A percentile compares a stretch with the other conserved stretches of the same genome.
These are phyloP conservation scores for Miniopterus natalensis DNA, from an alignment of 2,113 vertebrate genomes.

Conservation along the genomic window DNA sequence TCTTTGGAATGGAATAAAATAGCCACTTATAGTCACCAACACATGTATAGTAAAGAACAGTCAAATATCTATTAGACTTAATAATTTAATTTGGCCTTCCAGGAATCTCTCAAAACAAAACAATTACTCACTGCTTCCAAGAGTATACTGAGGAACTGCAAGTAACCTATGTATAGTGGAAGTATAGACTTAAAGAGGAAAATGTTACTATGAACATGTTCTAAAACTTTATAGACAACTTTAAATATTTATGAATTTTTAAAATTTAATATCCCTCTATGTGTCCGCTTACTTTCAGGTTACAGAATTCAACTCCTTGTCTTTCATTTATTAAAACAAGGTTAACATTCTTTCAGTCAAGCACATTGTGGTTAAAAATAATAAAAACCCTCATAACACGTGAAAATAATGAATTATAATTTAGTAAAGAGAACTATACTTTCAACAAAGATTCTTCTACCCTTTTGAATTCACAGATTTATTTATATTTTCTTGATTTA, in stretches of 20 bases:
- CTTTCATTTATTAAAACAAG: neutral
- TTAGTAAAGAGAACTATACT: constrained; percentile 15
- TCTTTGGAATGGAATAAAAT: constrained; percentile 40
- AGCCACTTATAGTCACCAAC: neutral
- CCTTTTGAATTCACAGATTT: constrained; percentile 74
- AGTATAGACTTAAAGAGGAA: constrained; percentile 1
- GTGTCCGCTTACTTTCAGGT: neutral
- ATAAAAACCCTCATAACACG: neutral
- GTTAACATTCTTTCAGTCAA: neutral
- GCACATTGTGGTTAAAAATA: neutral
- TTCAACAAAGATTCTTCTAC: constrained; percentile 63
- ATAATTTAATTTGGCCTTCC: neutral
- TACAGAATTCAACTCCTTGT: neutral
- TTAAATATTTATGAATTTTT: neutral
- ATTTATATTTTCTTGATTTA: constrained; percentile 80
- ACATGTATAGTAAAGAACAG: neutral
- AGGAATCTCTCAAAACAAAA: neutral
- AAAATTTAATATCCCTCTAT: neutral
- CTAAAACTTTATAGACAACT: neutral
- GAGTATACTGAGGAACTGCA: neutral
- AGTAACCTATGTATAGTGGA: neutral
- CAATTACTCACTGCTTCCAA: constrained; percentile 12
- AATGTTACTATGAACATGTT: neutral
- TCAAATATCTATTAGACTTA: constrained; percentile 7
- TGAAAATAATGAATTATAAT: constrained; percentile 62